These are phyloP conservation scores for Uropsilus gracilis DNA, from an alignment of 2,113 vertebrate species.

Conservation along the genomic window DNA sequence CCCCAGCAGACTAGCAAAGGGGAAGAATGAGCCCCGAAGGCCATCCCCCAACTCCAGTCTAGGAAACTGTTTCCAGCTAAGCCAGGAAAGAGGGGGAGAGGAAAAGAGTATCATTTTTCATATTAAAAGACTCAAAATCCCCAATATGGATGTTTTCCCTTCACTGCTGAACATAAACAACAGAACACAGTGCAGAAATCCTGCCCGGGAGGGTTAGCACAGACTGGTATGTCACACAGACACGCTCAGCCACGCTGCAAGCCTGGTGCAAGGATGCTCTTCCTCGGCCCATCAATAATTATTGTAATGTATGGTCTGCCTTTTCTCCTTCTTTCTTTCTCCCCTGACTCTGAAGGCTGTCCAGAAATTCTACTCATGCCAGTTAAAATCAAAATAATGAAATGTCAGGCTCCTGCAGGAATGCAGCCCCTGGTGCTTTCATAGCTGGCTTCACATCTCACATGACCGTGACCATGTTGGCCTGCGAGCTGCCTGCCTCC, in stretches of 20 bases:
- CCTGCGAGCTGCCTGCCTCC: not conserved
- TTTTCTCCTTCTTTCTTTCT: constrained; percentile 50
- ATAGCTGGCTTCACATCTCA: not conserved
- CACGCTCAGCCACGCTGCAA: constrained; percentile 74
- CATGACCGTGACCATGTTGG: rapidly evolving
- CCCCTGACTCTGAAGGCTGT: constrained; percentile 61
- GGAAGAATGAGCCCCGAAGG: constrained; percentile 35
- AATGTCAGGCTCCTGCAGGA: constrained; percentile 64
- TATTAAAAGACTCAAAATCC: constrained; percentile 81
- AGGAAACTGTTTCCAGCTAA: constrained; percentile 72
- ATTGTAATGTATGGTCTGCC: constrained; percentile 78
- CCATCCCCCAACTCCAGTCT: constrained; percentile 20
- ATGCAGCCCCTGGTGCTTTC: not conserved
- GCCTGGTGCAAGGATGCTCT: constrained; percentile 60
- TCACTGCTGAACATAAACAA: constrained; percentile 67
- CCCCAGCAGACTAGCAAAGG: not conserved
- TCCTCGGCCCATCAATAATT: constrained; percentile 81
- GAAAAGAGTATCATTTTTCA: constrained; percentile 68
- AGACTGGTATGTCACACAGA: constrained; percentile 71
- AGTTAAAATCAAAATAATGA: constrained; percentile 84
- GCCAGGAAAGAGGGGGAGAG: not conserved
- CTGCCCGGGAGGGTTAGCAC: constrained; percentile 66
- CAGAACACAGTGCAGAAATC: constrained; percentile 35
- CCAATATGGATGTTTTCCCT: constrained; percentile 78
- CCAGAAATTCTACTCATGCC: constrained; percentile 77